These are phyloP conservation scores for Abscondita cerata DNA, from an alignment of 2,888 invertebrate species.

Conservation along the genomic window DNA sequence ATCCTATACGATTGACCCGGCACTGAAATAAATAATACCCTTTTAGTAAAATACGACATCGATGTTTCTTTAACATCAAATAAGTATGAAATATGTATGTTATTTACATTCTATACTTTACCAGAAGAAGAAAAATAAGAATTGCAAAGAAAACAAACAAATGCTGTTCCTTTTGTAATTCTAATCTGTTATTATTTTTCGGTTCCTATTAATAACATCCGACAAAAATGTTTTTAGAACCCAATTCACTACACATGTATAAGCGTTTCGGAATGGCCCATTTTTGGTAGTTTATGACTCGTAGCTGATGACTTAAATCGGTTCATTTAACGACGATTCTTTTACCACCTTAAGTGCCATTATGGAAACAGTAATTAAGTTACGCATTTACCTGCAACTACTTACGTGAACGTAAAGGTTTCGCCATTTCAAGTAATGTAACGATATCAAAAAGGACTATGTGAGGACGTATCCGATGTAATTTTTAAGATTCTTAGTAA, in stretches of 20 bases:
- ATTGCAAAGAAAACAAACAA: background rate
- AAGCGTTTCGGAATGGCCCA: conserved; percentile 2
- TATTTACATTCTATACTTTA: conserved; percentile 13
- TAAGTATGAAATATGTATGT: conserved; percentile 20
- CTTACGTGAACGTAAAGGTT: background rate
- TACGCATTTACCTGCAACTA: background rate
- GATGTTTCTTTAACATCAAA: conserved; percentile 6
- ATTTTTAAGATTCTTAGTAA: too few relatives aligned
- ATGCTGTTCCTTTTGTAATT: background rate
- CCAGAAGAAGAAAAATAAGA: conserved; percentile 5
- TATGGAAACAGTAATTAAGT: conserved; percentile 2
- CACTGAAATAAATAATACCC: conserved; percentile 31
- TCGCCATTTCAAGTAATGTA: too few relatives aligned
- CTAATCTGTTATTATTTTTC: too few relatives aligned
- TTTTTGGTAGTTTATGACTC: conserved; percentile 31
- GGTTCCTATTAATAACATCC: too few relatives aligned
- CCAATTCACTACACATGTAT: too few relatives aligned
- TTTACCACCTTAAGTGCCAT: conserved; percentile 11
- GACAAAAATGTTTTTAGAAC: too few relatives aligned
- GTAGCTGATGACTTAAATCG: conserved; percentile 21
- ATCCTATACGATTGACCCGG: conserved; percentile 12
- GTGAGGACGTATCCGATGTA: too few relatives aligned
- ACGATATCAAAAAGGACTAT: too few relatives aligned
- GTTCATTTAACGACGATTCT: conserved; percentile 2
- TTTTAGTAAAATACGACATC: conserved; percentile 22